These are phyloP conservation scores for Sebastes glaucus DNA, from an alignment of 2,797 vertebrate genomes.

Conservation along the genomic window DNA sequence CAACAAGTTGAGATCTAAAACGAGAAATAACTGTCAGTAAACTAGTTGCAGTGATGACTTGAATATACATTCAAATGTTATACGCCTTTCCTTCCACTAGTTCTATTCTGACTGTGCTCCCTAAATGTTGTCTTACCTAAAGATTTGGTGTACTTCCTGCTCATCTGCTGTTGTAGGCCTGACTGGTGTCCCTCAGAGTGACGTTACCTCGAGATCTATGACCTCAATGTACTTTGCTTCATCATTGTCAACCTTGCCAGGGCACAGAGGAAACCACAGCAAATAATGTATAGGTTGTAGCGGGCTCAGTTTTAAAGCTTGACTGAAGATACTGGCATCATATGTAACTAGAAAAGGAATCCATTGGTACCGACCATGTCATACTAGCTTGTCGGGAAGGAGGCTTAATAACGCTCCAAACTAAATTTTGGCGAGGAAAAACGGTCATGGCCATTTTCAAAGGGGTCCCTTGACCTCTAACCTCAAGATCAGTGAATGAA, in stretches of 20 bases:
- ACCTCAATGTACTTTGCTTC: slow-evolving; percentile 1
- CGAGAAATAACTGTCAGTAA: slow-evolving; percentile 11
- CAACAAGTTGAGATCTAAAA: slow-evolving; percentile 33
- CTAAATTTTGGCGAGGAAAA: too few species aligned
- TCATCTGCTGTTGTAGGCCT: not conserved
- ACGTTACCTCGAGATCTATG: not conserved
- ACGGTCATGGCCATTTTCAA: too few species aligned
- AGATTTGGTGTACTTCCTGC: not conserved
- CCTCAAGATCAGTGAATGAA: too few species aligned
- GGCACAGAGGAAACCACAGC: slow-evolving; percentile 25
- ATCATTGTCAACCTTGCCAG: slow-evolving; percentile 7
- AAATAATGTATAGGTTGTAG: not conserved
- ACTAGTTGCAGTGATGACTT: not conserved
- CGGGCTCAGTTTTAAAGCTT: too few species aligned
- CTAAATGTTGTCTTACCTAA: slow-evolving; percentile 36
- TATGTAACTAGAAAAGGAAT: too few species aligned
- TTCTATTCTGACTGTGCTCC: not conserved
- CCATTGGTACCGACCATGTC: too few species aligned
- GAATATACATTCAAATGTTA: not conserved
- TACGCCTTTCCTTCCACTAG: not conserved
- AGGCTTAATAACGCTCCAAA: too few species aligned
- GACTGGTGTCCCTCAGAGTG: not conserved
- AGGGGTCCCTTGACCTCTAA: too few species aligned
- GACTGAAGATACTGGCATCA: too few species aligned
- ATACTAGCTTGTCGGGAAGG: too few species aligned